These are phyloP conservation scores for Sinocyclocheilus grahami DNA, from an alignment of 2,113 vertebrate species.

Conservation along the genomic window DNA sequence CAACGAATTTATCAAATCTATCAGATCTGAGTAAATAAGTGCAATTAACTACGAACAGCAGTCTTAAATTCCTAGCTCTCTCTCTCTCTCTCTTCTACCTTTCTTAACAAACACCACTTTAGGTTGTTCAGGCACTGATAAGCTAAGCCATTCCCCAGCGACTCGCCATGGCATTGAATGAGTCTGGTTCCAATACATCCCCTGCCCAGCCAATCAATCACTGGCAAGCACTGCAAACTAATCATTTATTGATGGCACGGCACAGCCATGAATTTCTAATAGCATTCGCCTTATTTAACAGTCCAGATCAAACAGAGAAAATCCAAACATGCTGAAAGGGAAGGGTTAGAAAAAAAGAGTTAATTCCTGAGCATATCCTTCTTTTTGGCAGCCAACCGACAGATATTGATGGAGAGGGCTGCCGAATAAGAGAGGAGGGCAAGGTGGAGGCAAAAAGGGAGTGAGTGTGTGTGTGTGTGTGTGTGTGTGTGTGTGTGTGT, in stretches of 20 bases:
- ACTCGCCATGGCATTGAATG: slow-evolving; percentile 49
- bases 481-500: background rate
- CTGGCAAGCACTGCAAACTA: slow-evolving; percentile 58
- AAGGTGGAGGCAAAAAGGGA: slow-evolving; percentile 38
- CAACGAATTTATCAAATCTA: background rate
- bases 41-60: background rate
- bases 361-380: slow-evolving; percentile 59
- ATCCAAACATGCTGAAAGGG: slow-evolving; percentile 61
- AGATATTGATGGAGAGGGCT: slow-evolving; percentile 57
- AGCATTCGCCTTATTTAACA: slow-evolving; percentile 64
- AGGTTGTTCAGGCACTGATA: slow-evolving; percentile 55
- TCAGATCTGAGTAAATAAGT: background rate
- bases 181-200: slow-evolving; percentile 59
- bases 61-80: background rate
- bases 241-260: slow-evolving; percentile 68
- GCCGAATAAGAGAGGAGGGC: slow-evolving; percentile 45
- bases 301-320: slow-evolving; percentile 63
- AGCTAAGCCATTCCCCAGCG: slow-evolving; percentile 50
- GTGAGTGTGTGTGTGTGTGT: background rate
- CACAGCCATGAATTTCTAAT: slow-evolving; percentile 61
- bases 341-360: slow-evolving; percentile 36
- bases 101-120: slow-evolving; percentile 38
- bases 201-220: slow-evolving; percentile 65
- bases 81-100: background rate
- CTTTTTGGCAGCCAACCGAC: slow-evolving; percentile 58